Conservation (phyloP, 2,888 invertebrate species). For the Chaetogeoica ovagalla region DNA sequence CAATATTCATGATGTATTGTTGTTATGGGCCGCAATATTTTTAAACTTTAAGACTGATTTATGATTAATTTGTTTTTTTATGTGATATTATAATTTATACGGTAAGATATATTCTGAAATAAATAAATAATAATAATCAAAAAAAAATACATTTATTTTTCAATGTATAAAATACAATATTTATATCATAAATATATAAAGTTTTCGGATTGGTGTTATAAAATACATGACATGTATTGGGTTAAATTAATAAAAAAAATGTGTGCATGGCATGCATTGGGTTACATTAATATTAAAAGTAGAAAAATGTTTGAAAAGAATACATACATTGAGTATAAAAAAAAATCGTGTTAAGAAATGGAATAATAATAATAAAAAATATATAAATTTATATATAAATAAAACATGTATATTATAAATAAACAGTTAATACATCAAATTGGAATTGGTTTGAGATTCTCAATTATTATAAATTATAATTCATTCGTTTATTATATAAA, state of each 20-base stretch:
- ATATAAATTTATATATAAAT: neutral
- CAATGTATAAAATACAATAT: conserved; percentile 23
- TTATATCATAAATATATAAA: conserved; percentile 12
- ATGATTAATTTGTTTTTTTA: neutral
- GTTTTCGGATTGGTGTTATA: conserved; percentile 26
- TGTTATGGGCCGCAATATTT: neutral
- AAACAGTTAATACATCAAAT: conserved; percentile 15
- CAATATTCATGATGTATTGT: neutral
- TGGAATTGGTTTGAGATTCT: conserved; percentile 20
- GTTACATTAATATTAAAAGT: conserved; percentile 5
- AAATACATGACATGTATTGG: conserved; percentile 20
- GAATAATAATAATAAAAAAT: conserved; percentile 14
- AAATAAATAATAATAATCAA: neutral
- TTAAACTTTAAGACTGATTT: neutral
- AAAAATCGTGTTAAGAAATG: conserved; percentile 11
- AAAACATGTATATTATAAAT: neutral
- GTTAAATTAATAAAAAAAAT: conserved; percentile 33
- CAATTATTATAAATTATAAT: conserved; percentile 7
- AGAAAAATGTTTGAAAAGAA: conserved; percentile 33
- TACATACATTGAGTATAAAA: conserved; percentile 20
- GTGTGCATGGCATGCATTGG: conserved; percentile 7
- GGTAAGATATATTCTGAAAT: neutral
- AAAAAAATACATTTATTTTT: conserved; percentile 19
- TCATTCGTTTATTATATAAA: too few species aligned
- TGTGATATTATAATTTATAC: neutral